Base-by-base conservation (phyloP, 2,797 vertebrate genomes). In the Falco peregrinus region DNA sequence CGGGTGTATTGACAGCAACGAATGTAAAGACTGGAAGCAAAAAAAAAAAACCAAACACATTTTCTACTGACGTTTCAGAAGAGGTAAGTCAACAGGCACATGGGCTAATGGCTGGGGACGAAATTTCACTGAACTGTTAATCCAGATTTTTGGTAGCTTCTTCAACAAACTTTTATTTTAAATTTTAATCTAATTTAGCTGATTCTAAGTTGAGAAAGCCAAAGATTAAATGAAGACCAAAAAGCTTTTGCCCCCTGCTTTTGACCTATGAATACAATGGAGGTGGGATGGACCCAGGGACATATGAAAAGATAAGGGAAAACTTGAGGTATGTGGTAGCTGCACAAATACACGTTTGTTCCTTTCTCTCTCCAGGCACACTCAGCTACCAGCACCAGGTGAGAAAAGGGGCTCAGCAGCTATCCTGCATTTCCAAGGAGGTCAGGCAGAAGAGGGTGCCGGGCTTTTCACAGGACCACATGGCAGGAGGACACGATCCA, bases 81-180 rank as follows among this genome's bases (percentile, higher is more conserved):
- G 10, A 77, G 4, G 2, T 1, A 18, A 71, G 24, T 53, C 16
- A 53, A 13, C 35, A 68, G 50, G 24, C 7, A 28, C 0, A 0
- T 2, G 31, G 37, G 47, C 15, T 70, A 33, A 60, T 20, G 37
- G 87, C 11, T 11, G 12, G 43, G 48, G 57, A 53, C 6, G 4
- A 61, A 76, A 69, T 35, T 19, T 28, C 61, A 77, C 35, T 4
- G 3, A 59, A 43, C 4, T 59, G 21, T 20, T 50, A 20, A 25
- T 6, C 13, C 37, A 65, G 56, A 28, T 29, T 82, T 69, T 65
- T 65, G 25, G 33, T 16, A 53, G 75, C 11, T 65, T 80, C 57
- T 50, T 86, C 4, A 25, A 43, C 3, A 28, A 10, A 5, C 6
- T 33, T 31, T 31, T 16, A 21, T 24, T 31, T 50, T 51, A 21